phyloP scores from a whole-genome alignment of 1,140 invertebrate species.

The Teleopsis dalmanni region DNA sequence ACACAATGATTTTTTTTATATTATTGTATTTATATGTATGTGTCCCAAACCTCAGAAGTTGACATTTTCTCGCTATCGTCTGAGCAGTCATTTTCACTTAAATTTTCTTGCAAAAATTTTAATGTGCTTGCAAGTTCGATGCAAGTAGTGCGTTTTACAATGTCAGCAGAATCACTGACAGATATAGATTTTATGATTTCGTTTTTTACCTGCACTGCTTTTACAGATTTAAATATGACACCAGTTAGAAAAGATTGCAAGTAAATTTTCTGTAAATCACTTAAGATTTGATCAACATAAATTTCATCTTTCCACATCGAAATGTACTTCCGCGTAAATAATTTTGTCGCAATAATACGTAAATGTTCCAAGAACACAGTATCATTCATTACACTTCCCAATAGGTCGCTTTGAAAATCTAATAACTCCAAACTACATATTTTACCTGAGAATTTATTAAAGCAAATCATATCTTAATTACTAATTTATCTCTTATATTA shows the following conservation, averaged over 20 bases:
- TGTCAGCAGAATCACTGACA: conserved; percentile 1
- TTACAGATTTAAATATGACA: no score
- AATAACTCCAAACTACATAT: conserved; percentile 46
- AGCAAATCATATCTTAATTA: no score
- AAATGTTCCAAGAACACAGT: conserved; percentile 3
- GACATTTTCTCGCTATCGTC: no score
- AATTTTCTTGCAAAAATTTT: no score
- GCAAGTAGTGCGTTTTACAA: conserved; percentile 8
- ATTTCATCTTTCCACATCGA: conserved; percentile 7
- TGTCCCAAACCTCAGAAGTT: no score
- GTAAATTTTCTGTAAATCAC: conserved; percentile 19
- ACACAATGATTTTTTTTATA: background rate
- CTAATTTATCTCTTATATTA: no score
- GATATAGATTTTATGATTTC: conserved; percentile 7
- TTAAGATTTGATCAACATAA: conserved; percentile 16
- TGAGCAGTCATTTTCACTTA: no score
- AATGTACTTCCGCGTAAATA: conserved; percentile 9
- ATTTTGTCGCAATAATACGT: conserved; percentile 4
- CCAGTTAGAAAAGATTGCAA: conserved; percentile 18
- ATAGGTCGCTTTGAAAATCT: conserved; percentile 26
- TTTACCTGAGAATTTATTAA: no score
- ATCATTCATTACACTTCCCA: background rate
- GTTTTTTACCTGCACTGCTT: background rate
- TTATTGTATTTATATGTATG: no score
- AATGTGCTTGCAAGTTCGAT: no score